These are phyloP conservation scores for Saccopteryx bilineata DNA, from an alignment of 2,113 vertebrate genomes.

Conservation along the genomic window DNA sequence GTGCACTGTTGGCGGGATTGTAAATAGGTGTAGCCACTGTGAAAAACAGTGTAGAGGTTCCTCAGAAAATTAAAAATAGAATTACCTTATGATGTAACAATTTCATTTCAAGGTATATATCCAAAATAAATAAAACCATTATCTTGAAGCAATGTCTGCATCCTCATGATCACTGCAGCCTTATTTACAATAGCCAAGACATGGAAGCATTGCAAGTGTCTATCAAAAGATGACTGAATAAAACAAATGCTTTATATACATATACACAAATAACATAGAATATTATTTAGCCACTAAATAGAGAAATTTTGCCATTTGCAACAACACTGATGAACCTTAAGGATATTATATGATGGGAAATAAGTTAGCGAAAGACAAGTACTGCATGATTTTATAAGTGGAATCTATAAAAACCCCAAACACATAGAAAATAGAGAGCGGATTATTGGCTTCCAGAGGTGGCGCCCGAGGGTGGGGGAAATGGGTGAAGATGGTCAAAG, in stretches of 20 bases:
- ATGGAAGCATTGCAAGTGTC: no score
- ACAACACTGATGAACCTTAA: background rate
- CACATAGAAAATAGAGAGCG: background rate
- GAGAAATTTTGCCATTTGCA: background rate
- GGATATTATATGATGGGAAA: background rate
- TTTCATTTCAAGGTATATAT: background rate
- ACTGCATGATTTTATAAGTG: background rate
- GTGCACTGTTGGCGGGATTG: background rate
- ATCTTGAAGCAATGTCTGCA: background rate
- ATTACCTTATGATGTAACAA: background rate
- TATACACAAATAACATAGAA: background rate
- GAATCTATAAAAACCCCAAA: background rate
- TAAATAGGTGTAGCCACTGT: background rate
- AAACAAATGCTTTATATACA: no score
- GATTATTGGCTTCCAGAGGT: background rate
- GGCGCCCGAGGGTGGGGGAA: background rate
- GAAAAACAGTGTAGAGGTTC: background rate
- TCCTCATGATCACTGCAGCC: background rate
- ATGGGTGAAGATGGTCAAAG: background rate
- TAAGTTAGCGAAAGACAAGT: background rate
- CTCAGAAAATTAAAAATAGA: background rate
- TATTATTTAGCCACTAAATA: background rate
- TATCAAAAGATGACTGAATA: no score
- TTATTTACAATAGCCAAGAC: background rate
- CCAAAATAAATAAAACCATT: background rate